Evolutionary conservation across 2,888 invertebrate species (phyloP).

Genomic region (Candidula unifasciata): DNA sequence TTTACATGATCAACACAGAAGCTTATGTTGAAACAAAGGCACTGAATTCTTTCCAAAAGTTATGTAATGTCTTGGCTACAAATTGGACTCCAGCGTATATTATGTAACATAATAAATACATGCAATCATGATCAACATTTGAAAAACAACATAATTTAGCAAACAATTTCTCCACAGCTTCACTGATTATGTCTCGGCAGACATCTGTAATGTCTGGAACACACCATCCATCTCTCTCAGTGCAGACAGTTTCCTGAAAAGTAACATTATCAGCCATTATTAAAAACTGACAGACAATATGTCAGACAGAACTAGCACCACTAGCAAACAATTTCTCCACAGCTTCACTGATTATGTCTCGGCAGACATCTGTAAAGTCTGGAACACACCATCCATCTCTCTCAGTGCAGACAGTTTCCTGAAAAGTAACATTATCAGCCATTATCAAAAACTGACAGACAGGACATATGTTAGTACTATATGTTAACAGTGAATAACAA

Average conservation of each 20-base stretch:
- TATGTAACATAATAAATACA: background rate
- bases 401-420: conserved; percentile 73
- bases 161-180: conserved; percentile 59
- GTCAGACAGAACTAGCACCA: background rate
- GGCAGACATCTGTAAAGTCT: conserved; percentile 67
- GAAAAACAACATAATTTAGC: background rate
- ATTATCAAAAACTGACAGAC: too few species aligned
- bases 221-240: conserved; percentile 76
- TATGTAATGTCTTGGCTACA: too few species aligned
- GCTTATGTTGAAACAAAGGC: too few species aligned
- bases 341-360: conserved; percentile 67
- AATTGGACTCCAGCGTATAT: too few species aligned
- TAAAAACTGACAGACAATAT: background rate
- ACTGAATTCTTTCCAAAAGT: too few species aligned
- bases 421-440: background rate
- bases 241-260: conserved; percentile 69
- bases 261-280: background rate
- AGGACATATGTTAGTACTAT: too few species aligned
- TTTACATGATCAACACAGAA: too few species aligned
- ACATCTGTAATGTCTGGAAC: conserved; percentile 66
- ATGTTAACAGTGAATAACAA: too few species aligned
- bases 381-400: conserved; percentile 75
- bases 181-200: conserved; percentile 68
- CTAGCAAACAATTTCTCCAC: conserved; percentile 56
- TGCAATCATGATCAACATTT: background rate